phyloP scores from a whole-genome alignment of 2,797 vertebrate species.

The Leuciscus waleckii region DNA sequence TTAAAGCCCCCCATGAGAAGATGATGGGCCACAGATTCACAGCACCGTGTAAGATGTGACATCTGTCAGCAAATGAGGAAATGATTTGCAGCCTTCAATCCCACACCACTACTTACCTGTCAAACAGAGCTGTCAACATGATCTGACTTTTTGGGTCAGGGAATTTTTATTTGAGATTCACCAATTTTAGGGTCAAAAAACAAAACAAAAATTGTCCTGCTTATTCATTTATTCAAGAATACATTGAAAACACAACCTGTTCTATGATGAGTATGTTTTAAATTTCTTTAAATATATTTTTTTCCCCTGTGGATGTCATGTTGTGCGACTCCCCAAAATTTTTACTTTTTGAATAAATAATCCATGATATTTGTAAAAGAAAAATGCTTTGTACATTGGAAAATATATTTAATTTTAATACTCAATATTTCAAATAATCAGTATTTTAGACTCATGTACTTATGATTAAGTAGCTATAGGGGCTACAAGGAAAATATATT shows the following conservation, averaged over 20 bases:
- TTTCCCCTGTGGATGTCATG: not conserved
- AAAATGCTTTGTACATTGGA: not conserved
- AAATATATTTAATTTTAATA: not conserved
- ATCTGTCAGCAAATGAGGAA: slow-evolving; percentile 54
- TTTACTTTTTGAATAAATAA: not conserved
- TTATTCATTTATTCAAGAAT: not conserved
- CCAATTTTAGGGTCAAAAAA: not conserved
- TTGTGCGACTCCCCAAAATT: not conserved
- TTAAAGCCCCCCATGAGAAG: slow-evolving; percentile 46
- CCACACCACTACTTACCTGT: slow-evolving; percentile 51
- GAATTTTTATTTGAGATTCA: not conserved
- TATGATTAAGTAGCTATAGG: not conserved
- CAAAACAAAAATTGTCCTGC: no score
- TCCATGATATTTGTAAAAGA: not conserved
- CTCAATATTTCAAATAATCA: not conserved
- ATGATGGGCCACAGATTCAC: slow-evolving; percentile 54
- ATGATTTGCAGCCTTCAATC: slow-evolving; percentile 52
- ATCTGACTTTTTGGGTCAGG: not conserved
- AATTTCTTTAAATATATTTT: not conserved
- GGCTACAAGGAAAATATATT: not conserved
- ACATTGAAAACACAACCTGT: not conserved
- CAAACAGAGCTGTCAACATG: slow-evolving; percentile 33
- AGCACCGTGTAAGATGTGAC: slow-evolving; percentile 43
- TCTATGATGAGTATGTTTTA: not conserved
- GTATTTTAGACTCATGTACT: not conserved